Evolutionary conservation across 53 echinoderm and acorn worm species (phyloP).

Genomic region (Luidia sarsii): DNA sequence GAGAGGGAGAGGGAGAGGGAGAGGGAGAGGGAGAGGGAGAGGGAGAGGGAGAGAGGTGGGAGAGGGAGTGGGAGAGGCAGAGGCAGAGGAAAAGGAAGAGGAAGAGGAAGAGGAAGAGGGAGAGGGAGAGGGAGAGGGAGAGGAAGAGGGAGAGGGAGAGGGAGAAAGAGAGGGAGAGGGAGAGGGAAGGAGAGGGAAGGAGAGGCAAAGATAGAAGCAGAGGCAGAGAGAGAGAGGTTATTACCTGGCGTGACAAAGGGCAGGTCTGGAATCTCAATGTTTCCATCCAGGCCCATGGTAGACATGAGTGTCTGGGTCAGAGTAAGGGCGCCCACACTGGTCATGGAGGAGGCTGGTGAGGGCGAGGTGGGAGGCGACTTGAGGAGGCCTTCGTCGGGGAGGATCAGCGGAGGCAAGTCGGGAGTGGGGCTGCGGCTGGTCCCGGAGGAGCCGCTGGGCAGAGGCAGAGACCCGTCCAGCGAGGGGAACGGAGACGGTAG

Average conservation of each 20-base stretch:
- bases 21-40: no score
- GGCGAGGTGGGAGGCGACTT: neutral
- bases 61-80: no score
- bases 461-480: slow-evolving; percentile 36
- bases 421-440: slow-evolving; percentile 28
- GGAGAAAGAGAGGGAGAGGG: no score
- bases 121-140: no score
- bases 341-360: slow-evolving; percentile 48
- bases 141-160: no score
- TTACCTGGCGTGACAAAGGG: slow-evolving; percentile 86
- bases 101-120: no score
- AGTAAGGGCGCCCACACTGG: slow-evolving; percentile 78
- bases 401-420: slow-evolving; percentile 7
- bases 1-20: no score
- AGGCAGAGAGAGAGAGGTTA: no score
- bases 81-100: no score
- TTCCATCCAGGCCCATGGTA: slow-evolving; percentile 69
- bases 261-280: slow-evolving; percentile 82
- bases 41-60: no score
- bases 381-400: neutral
- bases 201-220: no score
- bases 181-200: no score
- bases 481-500: slow-evolving; percentile 4
- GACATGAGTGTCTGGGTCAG: slow-evolving; percentile 73
- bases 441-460: slow-evolving; percentile 12